Evolutionary conservation across 2,113 vertebrate species (phyloP).

Genomic region (Melanostigma gelatinosum): DNA sequence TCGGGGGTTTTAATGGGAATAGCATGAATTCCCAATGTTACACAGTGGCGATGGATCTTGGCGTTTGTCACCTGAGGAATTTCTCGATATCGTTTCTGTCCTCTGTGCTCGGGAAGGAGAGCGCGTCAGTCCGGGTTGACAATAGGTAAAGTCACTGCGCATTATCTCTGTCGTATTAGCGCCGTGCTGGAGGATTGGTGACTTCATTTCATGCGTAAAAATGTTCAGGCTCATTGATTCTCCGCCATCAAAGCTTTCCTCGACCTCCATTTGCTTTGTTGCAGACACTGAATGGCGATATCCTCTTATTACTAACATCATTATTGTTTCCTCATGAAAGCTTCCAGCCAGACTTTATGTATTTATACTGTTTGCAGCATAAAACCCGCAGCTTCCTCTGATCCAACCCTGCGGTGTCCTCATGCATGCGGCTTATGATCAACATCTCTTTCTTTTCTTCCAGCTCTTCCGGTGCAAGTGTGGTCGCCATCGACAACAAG

Average conservation of each 20-base stretch:
- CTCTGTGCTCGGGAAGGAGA: conserved; percentile 91
- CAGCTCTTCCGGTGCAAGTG: conserved; percentile 94
- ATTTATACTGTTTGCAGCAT: not conserved
- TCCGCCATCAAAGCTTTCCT: conserved; percentile 8
- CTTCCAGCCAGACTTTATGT: not conserved
- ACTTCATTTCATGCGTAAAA: not conserved
- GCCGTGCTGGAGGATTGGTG: too few relatives aligned
- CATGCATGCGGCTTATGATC: not conserved
- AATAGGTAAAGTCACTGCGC: conserved; percentile 84
- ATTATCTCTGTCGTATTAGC: not conserved
- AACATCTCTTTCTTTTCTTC: conserved; percentile 37
- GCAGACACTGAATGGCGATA: not conserved
- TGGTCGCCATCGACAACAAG: conserved; percentile 99
- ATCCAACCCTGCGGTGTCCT: fast-evolving
- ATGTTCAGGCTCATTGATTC: conserved; percentile 36
- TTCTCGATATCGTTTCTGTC: conserved; percentile 96
- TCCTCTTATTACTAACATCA: not conserved
- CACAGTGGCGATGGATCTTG: conserved; percentile 95
- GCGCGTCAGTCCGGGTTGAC: conserved; percentile 87
- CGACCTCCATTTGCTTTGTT: conserved; percentile 15
- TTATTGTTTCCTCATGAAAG: not conserved
- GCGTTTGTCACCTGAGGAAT: conserved; percentile 95
- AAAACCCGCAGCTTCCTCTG: not conserved
- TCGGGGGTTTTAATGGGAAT: conserved; percentile 70
- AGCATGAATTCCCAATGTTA: conserved; percentile 92